Conservation (phyloP, 2,113 vertebrate species). For the Epinephelus lanceolatus region DNA sequence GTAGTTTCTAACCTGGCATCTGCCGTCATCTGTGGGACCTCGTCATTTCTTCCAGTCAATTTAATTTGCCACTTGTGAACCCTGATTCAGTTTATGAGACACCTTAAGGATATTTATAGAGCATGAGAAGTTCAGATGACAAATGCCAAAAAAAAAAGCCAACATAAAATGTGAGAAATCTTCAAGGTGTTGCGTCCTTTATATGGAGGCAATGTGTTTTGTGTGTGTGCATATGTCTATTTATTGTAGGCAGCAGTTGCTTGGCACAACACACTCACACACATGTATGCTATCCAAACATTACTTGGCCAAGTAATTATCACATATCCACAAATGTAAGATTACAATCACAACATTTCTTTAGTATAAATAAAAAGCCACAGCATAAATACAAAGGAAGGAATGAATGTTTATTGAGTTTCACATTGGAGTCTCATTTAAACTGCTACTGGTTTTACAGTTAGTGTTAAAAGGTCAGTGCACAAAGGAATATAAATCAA, state of each 20-base stretch:
- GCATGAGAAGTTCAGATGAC: neutral
- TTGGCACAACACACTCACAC: neutral
- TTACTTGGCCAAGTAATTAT: neutral
- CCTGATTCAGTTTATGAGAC: neutral
- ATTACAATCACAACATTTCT: neutral
- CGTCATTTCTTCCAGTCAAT: neutral
- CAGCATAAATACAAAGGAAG: constrained; percentile 59
- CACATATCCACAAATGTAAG: neutral
- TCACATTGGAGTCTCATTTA: constrained; percentile 63
- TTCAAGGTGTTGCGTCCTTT: neutral
- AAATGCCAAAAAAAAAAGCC: neutral
- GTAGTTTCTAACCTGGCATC: neutral
- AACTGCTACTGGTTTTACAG: constrained; percentile 63
- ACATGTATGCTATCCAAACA: neutral
- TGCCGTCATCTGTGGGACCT: neutral
- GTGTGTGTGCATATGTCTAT: neutral
- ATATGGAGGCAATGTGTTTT: neutral
- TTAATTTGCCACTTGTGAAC: neutral
- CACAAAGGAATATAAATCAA: constrained; percentile 52
- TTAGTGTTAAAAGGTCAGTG: constrained; percentile 62
- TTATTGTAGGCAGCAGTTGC: neutral
- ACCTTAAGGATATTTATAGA: neutral
- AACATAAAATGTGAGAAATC: neutral
- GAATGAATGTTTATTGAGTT: constrained; percentile 74
- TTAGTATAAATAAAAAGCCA: constrained; percentile 9